Evolutionary conservation across 2,888 invertebrate genomes (phyloP).

Genomic region (Atethmia centrago): DNA sequence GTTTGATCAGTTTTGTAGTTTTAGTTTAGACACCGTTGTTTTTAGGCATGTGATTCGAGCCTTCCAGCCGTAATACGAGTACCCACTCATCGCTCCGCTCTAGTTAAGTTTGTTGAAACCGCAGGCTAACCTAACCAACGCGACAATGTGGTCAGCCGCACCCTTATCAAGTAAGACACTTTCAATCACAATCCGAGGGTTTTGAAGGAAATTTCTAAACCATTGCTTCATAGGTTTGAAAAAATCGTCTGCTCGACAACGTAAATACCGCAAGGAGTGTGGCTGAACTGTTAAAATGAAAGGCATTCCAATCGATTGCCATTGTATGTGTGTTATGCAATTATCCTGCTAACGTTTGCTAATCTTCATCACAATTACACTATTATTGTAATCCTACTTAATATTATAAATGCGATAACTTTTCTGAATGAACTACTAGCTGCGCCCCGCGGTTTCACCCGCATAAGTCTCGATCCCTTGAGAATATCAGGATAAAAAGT

Average conservation of each 20-base stretch:
- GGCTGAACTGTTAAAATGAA: background rate
- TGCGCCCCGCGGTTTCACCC: too few species aligned
- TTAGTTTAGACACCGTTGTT: slow-evolving; percentile 8
- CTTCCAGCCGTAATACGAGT: background rate
- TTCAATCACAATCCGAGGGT: background rate
- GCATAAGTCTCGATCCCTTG: too few species aligned
- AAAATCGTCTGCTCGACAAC: background rate
- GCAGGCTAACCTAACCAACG: background rate
- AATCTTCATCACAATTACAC: too few species aligned
- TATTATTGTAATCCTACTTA: too few species aligned
- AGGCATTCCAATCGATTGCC: background rate
- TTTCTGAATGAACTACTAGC: too few species aligned
- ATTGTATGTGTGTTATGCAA: background rate
- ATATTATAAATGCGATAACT: too few species aligned
- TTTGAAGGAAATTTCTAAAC: background rate
- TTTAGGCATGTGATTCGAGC: background rate
- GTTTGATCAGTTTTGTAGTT: slow-evolving; percentile 26
- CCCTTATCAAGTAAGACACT: background rate
- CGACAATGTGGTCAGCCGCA: background rate
- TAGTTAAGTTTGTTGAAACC: background rate
- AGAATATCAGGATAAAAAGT: too few species aligned
- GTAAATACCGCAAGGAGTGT: background rate
- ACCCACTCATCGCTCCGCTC: background rate
- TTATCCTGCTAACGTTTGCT: too few species aligned
- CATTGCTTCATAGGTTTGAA: background rate